Base-by-base conservation (phyloP, 1,140 invertebrate genomes). In the Anagrus nilaparvatae region DNA sequence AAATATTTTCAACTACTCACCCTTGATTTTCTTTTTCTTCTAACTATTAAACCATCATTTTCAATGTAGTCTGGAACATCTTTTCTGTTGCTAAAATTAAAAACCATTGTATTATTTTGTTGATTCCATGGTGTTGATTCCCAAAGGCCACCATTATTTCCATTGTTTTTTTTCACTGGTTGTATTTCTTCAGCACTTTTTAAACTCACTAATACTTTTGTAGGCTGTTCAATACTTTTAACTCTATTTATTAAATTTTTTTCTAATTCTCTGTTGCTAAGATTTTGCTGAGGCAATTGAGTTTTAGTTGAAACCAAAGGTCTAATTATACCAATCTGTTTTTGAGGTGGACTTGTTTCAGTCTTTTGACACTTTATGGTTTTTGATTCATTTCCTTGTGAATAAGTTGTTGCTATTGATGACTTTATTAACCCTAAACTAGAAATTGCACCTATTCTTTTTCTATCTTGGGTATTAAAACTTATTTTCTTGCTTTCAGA, bases 31-130 rank as follows among this genome's bases (percentile, higher is more conserved):
- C 77, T 65, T 53, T 76, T 75, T 56, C 71, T 73, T 49, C 75
- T 73, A 40, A 79, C 73, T 40, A 84, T 76, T 51, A 84, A 71
- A 41, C 84, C 85, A 69, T 90, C 86, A 67, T 89, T 88, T 62
- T 87, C 83, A 58, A 90, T 87, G 65, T 91, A 89, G 73, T 89
- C 84, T 33, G 87, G 87, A 48, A 89, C 84, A 50, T 84, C 81
- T 60, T 84, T 84, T 51, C 82, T 75, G 59, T 77, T 74, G 48
- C 79, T 84, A 65, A 90, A 92, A 67, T 90, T 87, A 63, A 90
- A 90, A 33, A 90, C 84, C 65, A 88, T 81, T 8, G 82, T 80
- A 50, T 78, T 85, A 61, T 72, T 69, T 41, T 70, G 65, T 34
- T 74, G 65, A 52, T 73, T 66, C 66, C 73, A 68, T 17, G 69